Evolutionary conservation across 2,888 invertebrate genomes (phyloP), one percentile per base, ranked within the genome.

Genomic region (Antheraea yamamai): DNA sequence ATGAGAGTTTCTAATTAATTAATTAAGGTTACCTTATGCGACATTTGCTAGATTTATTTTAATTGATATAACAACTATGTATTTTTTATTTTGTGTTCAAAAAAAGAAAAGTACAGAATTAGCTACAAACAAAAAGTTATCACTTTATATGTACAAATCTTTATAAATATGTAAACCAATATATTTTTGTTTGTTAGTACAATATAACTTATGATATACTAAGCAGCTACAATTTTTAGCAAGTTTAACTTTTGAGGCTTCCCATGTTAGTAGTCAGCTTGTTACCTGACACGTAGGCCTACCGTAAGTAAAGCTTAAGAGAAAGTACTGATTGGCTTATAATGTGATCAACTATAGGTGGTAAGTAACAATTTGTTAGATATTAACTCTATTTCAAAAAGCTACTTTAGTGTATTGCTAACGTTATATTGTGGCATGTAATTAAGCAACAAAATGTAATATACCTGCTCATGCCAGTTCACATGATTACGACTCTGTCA

Each of bases 401-500:
- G n/a, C 12, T 61, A n/a, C 23, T 61, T 10, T 3, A n/a, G 12
- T 61, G 2, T 1, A 61, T 58, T 1, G n/a, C 20, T 58, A n/a
- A 58, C n/a, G 23, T 61, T 2, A 61, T 23, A 61, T 61, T 12
- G 10, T 23, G 2, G 8, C 20, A n/a, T 61, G 10, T 61, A 23
- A 72, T 72, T 72, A 1, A 52, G 14, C 26, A 52, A 72, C 51
- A 52, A n/a, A 35, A 73, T 16, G 18, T 2, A 64, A 20, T n/a
- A 35, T 72, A 68, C 47, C 51, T 73, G 3, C 58, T 66, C 16
- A 55, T 47, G 61, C 84, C 85, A 85, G 84, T 81, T 64, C 79
- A 72, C 73, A 39, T 61, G 68, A 77, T 47, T 52, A 68, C 72
- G 61, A 84, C 82, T 85, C 81, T 76, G 85, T 64, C 76, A 79